Percentiles rank a stretch among this genome's conserved stretches.
These are phyloP conservation scores for Typhlichthys subterraneus DNA, from an alignment of 2,797 vertebrate genomes.

Conservation along the genomic window DNA sequence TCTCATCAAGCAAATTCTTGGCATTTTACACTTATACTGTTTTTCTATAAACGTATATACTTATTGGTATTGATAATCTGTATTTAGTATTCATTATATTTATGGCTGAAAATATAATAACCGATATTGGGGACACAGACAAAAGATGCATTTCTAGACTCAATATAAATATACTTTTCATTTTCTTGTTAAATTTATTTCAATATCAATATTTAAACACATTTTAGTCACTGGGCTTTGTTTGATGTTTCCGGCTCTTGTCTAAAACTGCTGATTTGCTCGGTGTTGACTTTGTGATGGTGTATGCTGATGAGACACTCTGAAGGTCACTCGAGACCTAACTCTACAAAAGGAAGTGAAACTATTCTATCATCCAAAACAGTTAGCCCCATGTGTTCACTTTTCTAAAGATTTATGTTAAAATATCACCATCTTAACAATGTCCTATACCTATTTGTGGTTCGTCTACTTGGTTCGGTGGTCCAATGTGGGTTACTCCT, in stretches of 20 bases:
- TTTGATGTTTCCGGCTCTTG: constrained; percentile 10
- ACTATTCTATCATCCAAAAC: not conserved
- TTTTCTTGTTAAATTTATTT: not conserved
- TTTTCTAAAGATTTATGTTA: constrained; percentile 3
- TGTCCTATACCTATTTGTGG: constrained; percentile 88
- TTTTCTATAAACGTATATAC: too few relatives aligned
- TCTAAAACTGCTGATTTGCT: constrained; percentile 13
- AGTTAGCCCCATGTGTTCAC: not conserved
- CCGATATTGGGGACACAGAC: constrained; percentile 5
- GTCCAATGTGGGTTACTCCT: constrained; percentile 91
- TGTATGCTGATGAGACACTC: constrained; percentile 15
- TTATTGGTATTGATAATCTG: too few relatives aligned
- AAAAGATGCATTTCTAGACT: not conserved
- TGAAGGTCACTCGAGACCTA: constrained; percentile 17
- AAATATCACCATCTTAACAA: constrained; percentile 4
- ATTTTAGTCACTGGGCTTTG: not conserved
- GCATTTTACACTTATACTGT: too few relatives aligned
- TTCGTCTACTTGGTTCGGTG: constrained; percentile 82
- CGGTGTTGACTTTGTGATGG: constrained; percentile 18
- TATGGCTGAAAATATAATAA: constrained; percentile 9
- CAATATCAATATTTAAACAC: not conserved
- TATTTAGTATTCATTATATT: not conserved
- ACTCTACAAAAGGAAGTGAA: constrained; percentile 2
- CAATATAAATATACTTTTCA: not conserved
- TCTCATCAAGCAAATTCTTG: too few relatives aligned